Evolutionary conservation across 2,888 invertebrate genomes (phyloP), one percentile per base, ranked within the genome.

Genomic region (Idaea straminata): DNA sequence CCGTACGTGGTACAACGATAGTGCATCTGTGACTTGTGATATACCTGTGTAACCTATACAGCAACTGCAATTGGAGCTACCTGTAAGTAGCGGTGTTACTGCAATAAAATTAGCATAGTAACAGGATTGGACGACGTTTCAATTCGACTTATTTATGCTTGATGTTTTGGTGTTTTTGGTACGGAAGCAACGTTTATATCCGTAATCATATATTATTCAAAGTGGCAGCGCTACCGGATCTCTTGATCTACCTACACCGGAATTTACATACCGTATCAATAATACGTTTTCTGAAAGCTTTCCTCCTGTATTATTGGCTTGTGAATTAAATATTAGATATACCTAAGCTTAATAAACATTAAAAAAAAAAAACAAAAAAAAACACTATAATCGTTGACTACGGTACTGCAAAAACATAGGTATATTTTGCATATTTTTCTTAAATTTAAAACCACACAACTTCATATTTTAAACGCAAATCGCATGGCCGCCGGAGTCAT

Each of bases 21-120:
- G 70, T 74, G 79, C 69, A 76, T 77, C 76, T 78, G 90, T 88
- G 88, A 89, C 86, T 87, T 84, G 89, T 90, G 90, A 81, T 83
- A 73, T 73, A 77, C 77, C 82, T 75, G 78, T 74, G 80, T 78
- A 71, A 72, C 77, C 47, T 7, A 10, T 72, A 72, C 76, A 65
- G 74, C 66, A 69, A 66, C 72, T 79, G 82, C 82, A 83, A 79
- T 82, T 79, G 75, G 76, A 72, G 77, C 79, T 79, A 79, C 82
- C 84, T 88, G 89, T 90, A 87, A 89, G 89, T 77, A 80, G 79
- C 78, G 82, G 79, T 78, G 83, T 82, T 82, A 77, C 73, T 77
- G 72, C 71, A 76, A 78, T 82, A 79, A 81, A 82, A 85, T 86
- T 85, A 80, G 77, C 82, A 81, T 85, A 80, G 74, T 79, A 77